Percentiles rank a stretch among this genome's conserved stretches.
These are phyloP conservation scores for Girardinichthys multiradiatus DNA, from an alignment of 2,113 vertebrate genomes.

Conservation along the genomic window DNA sequence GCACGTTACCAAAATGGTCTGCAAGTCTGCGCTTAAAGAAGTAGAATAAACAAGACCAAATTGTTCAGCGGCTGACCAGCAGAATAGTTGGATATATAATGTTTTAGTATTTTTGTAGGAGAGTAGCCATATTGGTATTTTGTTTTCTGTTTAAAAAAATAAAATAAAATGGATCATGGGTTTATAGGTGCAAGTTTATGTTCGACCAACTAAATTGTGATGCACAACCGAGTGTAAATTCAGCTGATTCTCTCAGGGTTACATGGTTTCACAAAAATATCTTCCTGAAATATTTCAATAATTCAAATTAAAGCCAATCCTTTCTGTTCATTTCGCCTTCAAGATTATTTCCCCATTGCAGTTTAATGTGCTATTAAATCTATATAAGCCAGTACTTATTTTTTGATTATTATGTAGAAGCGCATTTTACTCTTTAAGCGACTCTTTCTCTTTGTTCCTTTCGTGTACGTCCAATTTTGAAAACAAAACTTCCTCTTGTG, in stretches of 20 bases:
- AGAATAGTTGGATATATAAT: conserved; percentile 13
- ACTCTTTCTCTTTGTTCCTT: conserved; percentile 20
- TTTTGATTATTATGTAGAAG: conserved; percentile 54
- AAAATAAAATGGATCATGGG: not conserved
- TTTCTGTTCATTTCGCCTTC: not conserved
- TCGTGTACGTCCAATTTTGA: conserved; percentile 31
- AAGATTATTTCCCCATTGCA: conserved; percentile 47
- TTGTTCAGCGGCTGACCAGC: not conserved
- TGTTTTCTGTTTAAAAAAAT: not conserved
- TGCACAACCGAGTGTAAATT: conserved; percentile 39
- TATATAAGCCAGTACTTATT: conserved; percentile 67
- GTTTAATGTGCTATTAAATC: conserved; percentile 65
- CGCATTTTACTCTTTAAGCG: conserved; percentile 64
- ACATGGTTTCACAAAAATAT: conserved; percentile 59
- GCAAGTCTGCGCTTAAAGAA: conserved; percentile 41
- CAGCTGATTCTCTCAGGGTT: conserved; percentile 70
- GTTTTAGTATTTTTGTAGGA: conserved; percentile 51
- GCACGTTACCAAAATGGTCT: conserved; percentile 68
- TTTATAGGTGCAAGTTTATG: not conserved
- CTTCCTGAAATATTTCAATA: conserved; percentile 23
- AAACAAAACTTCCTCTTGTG: conserved; percentile 16
- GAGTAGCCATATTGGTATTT: conserved; percentile 50
- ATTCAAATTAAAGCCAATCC: not conserved
- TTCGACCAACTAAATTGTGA: conserved; percentile 27
- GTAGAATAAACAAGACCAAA: conserved; percentile 22